Conservation (phyloP, 2,113 vertebrate genomes). For the Aegotheles bennettii region DNA sequence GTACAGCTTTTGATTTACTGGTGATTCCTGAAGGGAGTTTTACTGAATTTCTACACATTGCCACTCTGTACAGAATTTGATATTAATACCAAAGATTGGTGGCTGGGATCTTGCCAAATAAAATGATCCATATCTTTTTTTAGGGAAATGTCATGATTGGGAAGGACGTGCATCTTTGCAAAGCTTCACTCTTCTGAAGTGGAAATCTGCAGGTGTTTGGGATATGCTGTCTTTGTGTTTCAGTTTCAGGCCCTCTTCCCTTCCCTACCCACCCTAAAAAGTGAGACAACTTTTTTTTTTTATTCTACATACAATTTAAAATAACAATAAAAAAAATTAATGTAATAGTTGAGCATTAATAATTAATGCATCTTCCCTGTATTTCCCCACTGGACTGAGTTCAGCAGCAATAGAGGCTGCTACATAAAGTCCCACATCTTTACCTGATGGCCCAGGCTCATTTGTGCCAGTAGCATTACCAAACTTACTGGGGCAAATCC, state of each 20-base stretch:
- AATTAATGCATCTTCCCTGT: neutral
- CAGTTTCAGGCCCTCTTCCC: neutral
- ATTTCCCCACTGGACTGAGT: neutral
- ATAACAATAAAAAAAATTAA: neutral
- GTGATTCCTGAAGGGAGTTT: neutral
- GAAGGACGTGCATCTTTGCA: neutral
- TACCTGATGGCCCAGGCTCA: neutral
- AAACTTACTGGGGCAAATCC: neutral
- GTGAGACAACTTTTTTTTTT: neutral
- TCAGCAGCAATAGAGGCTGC: neutral
- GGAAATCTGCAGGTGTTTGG: neutral
- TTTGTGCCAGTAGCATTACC: neutral
- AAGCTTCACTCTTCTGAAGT: neutral
- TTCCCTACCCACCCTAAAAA: neutral
- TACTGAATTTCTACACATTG: neutral
- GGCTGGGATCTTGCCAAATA: neutral
- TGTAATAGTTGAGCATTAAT: neutral
- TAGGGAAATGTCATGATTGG: neutral
- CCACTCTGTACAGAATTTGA: neutral
- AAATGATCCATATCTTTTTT: neutral
- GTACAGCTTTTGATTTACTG: neutral
- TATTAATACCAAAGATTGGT: neutral
- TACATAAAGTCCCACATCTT: rapidly evolving
- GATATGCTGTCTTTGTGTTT: neutral
- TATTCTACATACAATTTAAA: neutral